Conservation (phyloP, 2,888 invertebrate genomes). For the Mesochorus sp. region DNA sequence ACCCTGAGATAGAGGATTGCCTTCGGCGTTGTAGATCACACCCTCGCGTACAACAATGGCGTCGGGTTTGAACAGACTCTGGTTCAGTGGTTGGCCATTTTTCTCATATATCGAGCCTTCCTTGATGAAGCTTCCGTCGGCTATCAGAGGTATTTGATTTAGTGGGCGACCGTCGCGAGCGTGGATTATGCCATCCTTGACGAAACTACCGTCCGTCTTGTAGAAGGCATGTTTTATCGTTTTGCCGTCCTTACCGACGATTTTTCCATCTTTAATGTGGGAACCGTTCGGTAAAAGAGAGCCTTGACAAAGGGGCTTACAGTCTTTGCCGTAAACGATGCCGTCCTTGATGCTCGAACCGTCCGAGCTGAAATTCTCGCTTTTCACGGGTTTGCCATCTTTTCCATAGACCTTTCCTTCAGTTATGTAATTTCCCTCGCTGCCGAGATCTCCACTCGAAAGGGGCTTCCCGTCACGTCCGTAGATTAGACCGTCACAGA, state of each 20-base stretch:
- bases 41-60: constrained; percentile 74
- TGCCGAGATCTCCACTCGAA: constrained; percentile 74
- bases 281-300: constrained; percentile 77
- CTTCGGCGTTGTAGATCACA: constrained; percentile 69
- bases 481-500: constrained; percentile 76
- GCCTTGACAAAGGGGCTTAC: constrained; percentile 77
- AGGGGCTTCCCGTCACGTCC: constrained; percentile 75
- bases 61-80: constrained; percentile 77
- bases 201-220: constrained; percentile 77
- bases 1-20: constrained; percentile 70
- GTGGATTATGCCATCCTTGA: constrained; percentile 77
- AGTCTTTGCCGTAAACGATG: constrained; percentile 75
- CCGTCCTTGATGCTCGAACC: constrained; percentile 78
- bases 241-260: constrained; percentile 78
- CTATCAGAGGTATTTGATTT: constrained; percentile 77
- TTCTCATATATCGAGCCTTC: constrained; percentile 74
- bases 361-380: constrained; percentile 77
- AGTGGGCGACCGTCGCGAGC: constrained; percentile 74
- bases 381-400: constrained; percentile 77
- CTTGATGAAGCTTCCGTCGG: constrained; percentile 74
- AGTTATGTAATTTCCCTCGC: constrained; percentile 74
- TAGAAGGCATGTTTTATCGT: constrained; percentile 76
- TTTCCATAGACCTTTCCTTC: constrained; percentile 77
- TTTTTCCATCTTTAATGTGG: constrained; percentile 77
- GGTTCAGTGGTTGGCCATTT: constrained; percentile 72